phyloP scores from a whole-genome alignment of 2,113 vertebrate species.

The Colinus virginianus region DNA sequence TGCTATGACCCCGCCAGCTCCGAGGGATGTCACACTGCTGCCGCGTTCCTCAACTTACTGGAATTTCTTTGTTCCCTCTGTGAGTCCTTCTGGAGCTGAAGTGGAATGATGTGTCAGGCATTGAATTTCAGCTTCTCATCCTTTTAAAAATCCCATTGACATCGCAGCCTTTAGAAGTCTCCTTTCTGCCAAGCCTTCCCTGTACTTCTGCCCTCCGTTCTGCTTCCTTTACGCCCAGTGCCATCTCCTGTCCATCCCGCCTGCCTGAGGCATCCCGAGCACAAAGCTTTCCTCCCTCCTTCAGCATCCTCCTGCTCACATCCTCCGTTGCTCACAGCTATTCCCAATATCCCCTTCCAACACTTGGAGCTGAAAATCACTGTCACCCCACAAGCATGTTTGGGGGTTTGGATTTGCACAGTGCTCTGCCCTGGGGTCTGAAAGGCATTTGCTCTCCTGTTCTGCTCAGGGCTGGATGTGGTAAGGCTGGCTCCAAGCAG shows the following conservation, averaged over 20 bases:
- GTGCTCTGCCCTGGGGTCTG: accelerated
- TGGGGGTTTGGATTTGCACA: neutral
- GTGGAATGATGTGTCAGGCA: neutral
- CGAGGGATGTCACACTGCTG: accelerated
- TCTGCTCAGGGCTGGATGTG: accelerated
- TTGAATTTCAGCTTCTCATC: neutral
- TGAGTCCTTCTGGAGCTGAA: neutral
- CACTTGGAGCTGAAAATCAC: neutral
- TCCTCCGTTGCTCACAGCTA: neutral
- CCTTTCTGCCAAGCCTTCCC: neutral
- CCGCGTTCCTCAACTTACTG: neutral
- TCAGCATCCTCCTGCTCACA: neutral
- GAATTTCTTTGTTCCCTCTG: constrained; percentile 5
- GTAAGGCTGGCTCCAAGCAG: neutral
- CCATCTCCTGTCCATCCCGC: neutral
- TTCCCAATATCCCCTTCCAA: neutral
- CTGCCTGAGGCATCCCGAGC: neutral
- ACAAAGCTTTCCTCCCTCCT: neutral
- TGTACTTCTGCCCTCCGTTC: neutral
- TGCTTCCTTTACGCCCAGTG: neutral
- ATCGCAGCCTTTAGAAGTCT: neutral
- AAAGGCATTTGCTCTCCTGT: neutral
- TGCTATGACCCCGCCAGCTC: neutral
- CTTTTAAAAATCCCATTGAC: neutral
- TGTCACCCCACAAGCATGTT: accelerated